Evolutionary conservation across 1,140 invertebrate species (phyloP).

Genomic region (Rhopalosiphum padi): DNA sequence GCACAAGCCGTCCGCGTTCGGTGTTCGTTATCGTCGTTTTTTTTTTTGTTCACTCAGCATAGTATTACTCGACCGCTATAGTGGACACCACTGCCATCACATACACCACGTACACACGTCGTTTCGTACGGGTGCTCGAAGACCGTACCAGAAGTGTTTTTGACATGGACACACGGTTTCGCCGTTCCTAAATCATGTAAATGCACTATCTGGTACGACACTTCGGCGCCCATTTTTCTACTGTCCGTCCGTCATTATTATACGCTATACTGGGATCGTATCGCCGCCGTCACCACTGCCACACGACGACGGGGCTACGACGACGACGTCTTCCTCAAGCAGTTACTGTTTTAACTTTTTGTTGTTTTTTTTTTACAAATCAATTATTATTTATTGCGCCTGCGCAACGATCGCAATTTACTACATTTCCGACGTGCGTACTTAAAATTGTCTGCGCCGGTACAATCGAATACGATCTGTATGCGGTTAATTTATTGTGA

Average conservation of each 20-base stretch:
- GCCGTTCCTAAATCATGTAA: conserved; percentile 79
- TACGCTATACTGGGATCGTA: background rate
- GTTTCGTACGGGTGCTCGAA: conserved; percentile 65
- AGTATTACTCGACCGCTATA: background rate
- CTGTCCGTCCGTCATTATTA: background rate
- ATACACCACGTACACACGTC: too few species aligned
- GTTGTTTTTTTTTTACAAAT: background rate
- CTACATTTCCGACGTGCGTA: background rate
- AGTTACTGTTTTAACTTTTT: background rate
- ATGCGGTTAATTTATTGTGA: too few species aligned
- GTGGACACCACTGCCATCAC: background rate
- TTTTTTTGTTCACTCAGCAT: background rate
- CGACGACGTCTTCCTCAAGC: background rate
- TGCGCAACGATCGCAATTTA: background rate
- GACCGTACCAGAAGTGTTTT: conserved; percentile 97
- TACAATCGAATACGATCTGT: background rate
- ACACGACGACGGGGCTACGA: too few species aligned
- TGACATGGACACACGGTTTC: conserved; percentile 65
- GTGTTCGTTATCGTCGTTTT: background rate
- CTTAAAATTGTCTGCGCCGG: background rate
- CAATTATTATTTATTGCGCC: background rate
- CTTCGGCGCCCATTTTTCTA: conserved; percentile 56
- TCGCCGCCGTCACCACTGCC: background rate
- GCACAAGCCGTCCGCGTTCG: background rate
- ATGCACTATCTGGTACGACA: conserved; percentile 99